Conservation (phyloP, 2,888 invertebrate genomes). For the Tryphoninae sp. region DNA sequence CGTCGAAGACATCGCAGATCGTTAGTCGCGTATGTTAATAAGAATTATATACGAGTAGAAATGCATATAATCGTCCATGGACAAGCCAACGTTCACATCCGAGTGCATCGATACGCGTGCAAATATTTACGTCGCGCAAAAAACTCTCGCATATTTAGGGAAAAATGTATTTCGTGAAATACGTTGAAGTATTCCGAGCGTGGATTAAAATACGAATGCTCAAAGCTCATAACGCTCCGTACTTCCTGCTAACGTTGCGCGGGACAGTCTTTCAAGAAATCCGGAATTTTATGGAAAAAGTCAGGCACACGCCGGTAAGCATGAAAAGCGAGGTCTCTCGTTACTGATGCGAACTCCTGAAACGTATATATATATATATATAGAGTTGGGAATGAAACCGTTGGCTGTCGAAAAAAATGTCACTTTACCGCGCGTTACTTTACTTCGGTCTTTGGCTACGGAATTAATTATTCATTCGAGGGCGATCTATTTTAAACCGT, state of each 20-base stretch:
- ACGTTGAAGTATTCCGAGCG: conserved; percentile 15
- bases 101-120: too few species aligned
- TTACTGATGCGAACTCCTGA: not conserved
- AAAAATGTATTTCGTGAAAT: conserved; percentile 6
- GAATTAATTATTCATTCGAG: conserved; percentile 12
- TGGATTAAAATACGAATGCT: not conserved
- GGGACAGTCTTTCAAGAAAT: conserved; percentile 25
- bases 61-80: not conserved
- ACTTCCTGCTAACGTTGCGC: not conserved
- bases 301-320: conserved; percentile 31
- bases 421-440: not conserved
- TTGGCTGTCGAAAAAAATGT: conserved; percentile 11
- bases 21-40: conserved; percentile 35
- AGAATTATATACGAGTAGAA: not conserved
- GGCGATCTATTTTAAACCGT: not conserved
- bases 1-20: conserved; percentile 28
- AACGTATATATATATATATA: not conserved
- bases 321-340: conserved; percentile 25
- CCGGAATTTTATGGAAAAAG: conserved; percentile 30
- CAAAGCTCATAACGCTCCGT: not conserved
- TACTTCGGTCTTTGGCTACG: not conserved
- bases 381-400: conserved; percentile 35
- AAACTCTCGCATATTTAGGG: conserved; percentile 21
- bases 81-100: too few species aligned
- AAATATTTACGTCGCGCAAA: too few species aligned